A percentile compares a stretch with the other conserved stretches of the same genome.
Conservation (phyloP, 2,797 vertebrate species). For the Microtus agrestis region DNA sequence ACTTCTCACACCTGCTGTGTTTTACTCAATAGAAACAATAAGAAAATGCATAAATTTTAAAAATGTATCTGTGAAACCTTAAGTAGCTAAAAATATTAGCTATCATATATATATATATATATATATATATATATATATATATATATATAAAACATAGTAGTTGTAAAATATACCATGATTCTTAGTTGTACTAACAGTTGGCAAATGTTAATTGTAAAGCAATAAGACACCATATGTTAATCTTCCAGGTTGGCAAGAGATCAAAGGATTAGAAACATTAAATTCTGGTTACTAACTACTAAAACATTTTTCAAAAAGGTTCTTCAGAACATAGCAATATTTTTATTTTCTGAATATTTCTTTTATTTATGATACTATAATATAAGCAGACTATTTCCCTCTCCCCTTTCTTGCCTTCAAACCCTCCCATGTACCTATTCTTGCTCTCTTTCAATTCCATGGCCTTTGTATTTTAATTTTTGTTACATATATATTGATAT, state of each 20-base stretch:
- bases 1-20: background rate
- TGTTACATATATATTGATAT: background rate
- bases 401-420: background rate
- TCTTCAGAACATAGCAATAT: background rate
- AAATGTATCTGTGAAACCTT: background rate
- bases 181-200: background rate
- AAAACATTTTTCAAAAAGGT: constrained; percentile 34
- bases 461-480: background rate
- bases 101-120: background rate
- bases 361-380: background rate
- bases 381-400: background rate
- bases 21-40: background rate
- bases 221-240: background rate
- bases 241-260: background rate
- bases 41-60: background rate
- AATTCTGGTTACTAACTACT: background rate
- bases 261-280: background rate
- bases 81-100: background rate
- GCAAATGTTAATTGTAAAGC: constrained; percentile 9
- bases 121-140: too few species aligned
- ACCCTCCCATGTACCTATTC: background rate
- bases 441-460: background rate
- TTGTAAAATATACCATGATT: background rate
- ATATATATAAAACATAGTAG: background rate
- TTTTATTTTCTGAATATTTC: background rate